Evolutionary conservation across 2,113 vertebrate species (phyloP), one percentile per base, ranked within the genome.

Genomic region (Sardina pilchardus): DNA sequence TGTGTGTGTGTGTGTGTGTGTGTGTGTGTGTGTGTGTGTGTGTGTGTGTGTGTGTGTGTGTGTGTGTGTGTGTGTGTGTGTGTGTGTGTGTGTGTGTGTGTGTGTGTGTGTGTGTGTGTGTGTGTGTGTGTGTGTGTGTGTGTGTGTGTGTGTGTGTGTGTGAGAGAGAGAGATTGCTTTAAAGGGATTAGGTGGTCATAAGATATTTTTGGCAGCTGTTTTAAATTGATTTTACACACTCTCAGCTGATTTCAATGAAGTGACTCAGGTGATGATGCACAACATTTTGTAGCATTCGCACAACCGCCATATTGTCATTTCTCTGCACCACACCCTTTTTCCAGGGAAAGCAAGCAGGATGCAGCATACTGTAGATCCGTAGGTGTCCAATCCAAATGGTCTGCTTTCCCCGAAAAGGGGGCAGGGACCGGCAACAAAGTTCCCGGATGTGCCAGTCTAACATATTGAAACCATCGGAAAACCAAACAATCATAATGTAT

Each of bases 31-130:
- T 39, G n/a, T n/a, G n/a, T n/a, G n/a, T n/a, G n/a, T n/a, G n/a
- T n/a, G n/a, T n/a, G n/a, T n/a, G n/a, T n/a, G n/a, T n/a, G n/a
- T n/a, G n/a, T n/a, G n/a, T n/a, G n/a, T n/a, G n/a, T n/a, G n/a
- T n/a, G n/a, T n/a, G n/a, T n/a, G n/a, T n/a, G n/a, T n/a, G 98
- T 99, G 94, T n/a, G 85, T 10, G 0, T 21, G 3, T 5, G 42
- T 34, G 19, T 26, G 14, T 42, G 24, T 83, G 16, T 26, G 53
- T 56, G 4, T 56, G 53, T 56, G 53, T 56, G 4, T 56, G 53
- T 63, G 56, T 63, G 24, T 63, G 56, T 63, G 56, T 63, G 56
- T 63, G 56, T 63, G 56, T 63, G 19, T 21, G 56, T 63, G 56
- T 63, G 19, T 63, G 19, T 63, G 19, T 63, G 56, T 63, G 56